Percentiles rank a stretch among this genome's conserved stretches.
phyloP scores from a whole-genome alignment of 1,140 invertebrate species.

The Linepithema humile region DNA sequence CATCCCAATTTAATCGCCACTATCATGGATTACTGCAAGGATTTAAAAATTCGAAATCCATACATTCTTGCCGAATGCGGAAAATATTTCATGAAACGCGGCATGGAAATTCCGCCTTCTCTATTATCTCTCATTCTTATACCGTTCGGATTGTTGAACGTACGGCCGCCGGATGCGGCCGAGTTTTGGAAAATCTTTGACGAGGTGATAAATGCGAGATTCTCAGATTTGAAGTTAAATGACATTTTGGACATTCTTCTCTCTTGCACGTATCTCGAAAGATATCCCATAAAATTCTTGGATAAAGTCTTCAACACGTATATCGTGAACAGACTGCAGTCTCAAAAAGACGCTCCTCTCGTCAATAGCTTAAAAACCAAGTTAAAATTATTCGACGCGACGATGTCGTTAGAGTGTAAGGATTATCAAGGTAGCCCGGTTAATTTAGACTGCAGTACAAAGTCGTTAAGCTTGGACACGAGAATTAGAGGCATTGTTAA shows the following conservation, averaged over 20 bases:
- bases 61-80: conserved; percentile 86
- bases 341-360: conserved; percentile 72
- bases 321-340: conserved; percentile 87
- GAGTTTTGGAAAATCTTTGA: conserved; percentile 88
- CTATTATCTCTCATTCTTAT: conserved; percentile 86
- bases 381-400: conserved; percentile 87
- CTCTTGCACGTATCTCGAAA: conserved; percentile 87
- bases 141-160: conserved; percentile 88
- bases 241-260: conserved; percentile 87
- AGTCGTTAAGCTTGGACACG: conserved; percentile 79
- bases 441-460: conserved; percentile 83
- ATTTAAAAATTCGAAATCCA: conserved; percentile 86
- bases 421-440: conserved; percentile 86
- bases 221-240: conserved; percentile 86
- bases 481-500: conserved; percentile 85
- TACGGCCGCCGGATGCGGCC: conserved; percentile 83
- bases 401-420: conserved; percentile 87
- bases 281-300: conserved; percentile 87
- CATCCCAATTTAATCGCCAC: conserved; percentile 86
- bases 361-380: conserved; percentile 81
- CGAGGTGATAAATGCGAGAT: conserved; percentile 85
- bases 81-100: conserved; percentile 86
- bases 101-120: conserved; percentile 82
- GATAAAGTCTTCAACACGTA: conserved; percentile 87
- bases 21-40: conserved; percentile 87